Evolutionary conservation across 2,888 invertebrate genomes (phyloP), one percentile per base, ranked within the genome.

Genomic region (Cataglyphis cursor): DNA sequence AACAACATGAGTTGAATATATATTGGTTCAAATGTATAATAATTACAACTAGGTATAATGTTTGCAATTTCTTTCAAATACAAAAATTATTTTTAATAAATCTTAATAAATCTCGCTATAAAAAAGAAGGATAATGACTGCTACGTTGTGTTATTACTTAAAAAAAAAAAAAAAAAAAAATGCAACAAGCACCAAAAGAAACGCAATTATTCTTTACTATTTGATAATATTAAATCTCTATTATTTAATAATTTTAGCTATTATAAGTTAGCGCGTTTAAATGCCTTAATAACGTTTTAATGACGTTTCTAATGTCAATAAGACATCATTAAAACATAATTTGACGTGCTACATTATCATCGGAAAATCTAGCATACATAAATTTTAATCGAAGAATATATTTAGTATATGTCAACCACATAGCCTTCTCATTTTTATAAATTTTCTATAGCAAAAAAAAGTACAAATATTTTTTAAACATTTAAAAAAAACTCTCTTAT

Each of bases 21-120:
- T 41, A 41, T 68, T 78, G 35, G 48, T 1, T 78, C 68, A 44
- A 18, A 48, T 3, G 18, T 35, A 44, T 44, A 54, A 76, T 24
- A 51, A 44, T 51, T 62, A 18, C 18, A 57, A 1, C 24, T 70
- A 24, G 24, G 24, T 24, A 24, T 12, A 28, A 65, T 51, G n/a
- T 2, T n/a, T 51, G 12, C 18, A 48, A 8, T 2, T 51, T 51
- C 48, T n/a, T n/a, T n/a, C 48, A 48, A 51, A n/a, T 51, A n/a
- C n/a, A n/a, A 51, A 51, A 18, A 48, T 48, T n/a, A 48, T n/a
- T 48, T 48, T 48, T 48, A 41, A 41, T 41, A 41, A 41, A 41
- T 41, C 41, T 41, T 41, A 41, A 41, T 41, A 41, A 41, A 41
- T 41, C 41, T 41, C 41, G 41, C 41, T 6, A 6, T 31, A 31